Conservation (phyloP, 2,797 vertebrate species). For the Dermochelys coriacea region DNA sequence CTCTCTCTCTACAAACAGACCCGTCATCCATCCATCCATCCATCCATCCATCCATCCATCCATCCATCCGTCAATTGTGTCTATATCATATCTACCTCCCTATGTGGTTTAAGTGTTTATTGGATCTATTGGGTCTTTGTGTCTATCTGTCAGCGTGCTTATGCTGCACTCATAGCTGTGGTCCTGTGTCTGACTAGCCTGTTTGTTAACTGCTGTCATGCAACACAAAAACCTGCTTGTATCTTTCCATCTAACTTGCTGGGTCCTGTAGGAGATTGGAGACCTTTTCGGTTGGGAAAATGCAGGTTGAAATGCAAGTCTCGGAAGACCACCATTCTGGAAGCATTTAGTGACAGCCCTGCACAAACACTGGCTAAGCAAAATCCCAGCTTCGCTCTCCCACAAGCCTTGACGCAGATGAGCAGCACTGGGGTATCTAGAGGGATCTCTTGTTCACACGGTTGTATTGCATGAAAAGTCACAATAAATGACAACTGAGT, state of each 20-base stretch:
- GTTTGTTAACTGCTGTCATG: background rate
- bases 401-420: background rate
- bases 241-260: background rate
- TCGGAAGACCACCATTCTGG: accelerated
- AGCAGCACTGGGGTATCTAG: background rate
- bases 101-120: background rate
- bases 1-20: background rate
- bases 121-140: background rate
- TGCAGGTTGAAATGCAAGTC: too few relatives aligned
- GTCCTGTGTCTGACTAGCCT: accelerated
- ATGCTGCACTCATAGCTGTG: accelerated
- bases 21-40: background rate
- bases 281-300: accelerated
- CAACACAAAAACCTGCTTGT: background rate
- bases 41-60: background rate
- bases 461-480: conserved; percentile 35
- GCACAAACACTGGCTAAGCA: background rate
- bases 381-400: background rate
- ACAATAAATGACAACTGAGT: conserved; percentile 64
- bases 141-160: background rate
- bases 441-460: background rate
- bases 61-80: background rate
- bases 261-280: background rate
- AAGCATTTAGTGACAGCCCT: background rate
- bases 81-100: background rate